A percentile compares a stretch with the other conserved stretches of the same genome.
phyloP scores from a whole-genome alignment of 2,797 vertebrate species.

The Ispidina picta region DNA sequence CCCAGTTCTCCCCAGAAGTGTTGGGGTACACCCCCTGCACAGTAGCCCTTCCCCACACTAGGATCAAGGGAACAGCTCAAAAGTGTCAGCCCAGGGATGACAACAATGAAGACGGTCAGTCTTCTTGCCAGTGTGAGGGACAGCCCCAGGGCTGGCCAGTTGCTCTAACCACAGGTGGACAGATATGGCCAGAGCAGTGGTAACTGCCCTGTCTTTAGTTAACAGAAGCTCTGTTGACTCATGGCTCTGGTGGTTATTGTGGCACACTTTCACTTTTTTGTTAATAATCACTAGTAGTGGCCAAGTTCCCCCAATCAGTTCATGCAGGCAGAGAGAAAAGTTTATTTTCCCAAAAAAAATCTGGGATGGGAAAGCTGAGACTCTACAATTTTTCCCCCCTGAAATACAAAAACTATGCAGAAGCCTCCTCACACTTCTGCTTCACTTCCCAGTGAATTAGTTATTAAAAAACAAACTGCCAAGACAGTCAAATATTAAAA shows the following conservation, averaged over 20 bases:
- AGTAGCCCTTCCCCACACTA: neutral
- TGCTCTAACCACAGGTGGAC: neutral
- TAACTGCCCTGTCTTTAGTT: too few species aligned
- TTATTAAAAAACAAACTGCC: neutral
- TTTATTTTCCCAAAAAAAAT: neutral
- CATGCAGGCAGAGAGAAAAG: rapidly evolving
- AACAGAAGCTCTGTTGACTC: neutral
- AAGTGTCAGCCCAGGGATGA: neutral
- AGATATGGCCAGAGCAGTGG: neutral
- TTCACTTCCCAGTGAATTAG: neutral
- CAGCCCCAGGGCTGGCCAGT: neutral
- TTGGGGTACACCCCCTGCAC: rapidly evolving
- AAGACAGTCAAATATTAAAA: neutral
- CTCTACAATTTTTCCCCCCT: neutral
- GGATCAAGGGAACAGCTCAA: too few species aligned
- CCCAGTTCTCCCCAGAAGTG: neutral
- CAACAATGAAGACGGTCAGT: rapidly evolving
- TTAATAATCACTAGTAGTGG: too few species aligned
- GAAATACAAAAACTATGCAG: neutral
- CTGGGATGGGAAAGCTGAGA: neutral
- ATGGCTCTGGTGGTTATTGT: too few species aligned
- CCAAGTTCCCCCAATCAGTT: neutral
- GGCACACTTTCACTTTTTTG: neutral
- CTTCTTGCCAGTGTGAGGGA: neutral
- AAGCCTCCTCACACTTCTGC: neutral